phyloP scores from a whole-genome alignment of 2,797 vertebrate species.

The Rhyacichthys aspro region DNA sequence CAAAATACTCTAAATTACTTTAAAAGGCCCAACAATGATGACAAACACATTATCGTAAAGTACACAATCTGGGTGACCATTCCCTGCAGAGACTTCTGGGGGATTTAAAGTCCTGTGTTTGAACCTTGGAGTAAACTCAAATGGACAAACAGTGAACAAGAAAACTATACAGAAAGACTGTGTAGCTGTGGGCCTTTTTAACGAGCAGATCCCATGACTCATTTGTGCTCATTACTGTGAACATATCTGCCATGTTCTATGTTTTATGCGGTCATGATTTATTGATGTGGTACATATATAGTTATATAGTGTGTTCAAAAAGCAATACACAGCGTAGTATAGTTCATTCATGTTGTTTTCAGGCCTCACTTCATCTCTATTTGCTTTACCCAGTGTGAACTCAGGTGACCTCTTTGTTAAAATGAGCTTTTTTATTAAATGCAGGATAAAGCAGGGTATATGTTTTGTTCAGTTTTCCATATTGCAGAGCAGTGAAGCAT shows the following conservation, averaged over 20 bases:
- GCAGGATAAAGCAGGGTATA: neutral
- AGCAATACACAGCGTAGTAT: neutral
- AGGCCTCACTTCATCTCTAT: neutral
- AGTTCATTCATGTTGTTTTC: slow-evolving; percentile 16
- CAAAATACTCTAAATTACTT: too few species aligned
- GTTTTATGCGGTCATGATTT: slow-evolving; percentile 35
- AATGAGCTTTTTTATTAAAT: neutral
- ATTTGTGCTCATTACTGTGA: slow-evolving; percentile 22
- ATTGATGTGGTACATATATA: too few species aligned
- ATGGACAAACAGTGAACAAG: too few species aligned
- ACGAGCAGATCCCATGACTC: neutral
- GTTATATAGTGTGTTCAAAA: neutral
- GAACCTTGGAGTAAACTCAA: too few species aligned
- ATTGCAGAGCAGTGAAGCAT: too few species aligned
- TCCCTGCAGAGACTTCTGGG: too few species aligned
- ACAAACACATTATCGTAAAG: too few species aligned
- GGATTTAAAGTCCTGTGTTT: too few species aligned
- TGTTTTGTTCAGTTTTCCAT: too few species aligned
- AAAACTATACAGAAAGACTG: neutral
- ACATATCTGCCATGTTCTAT: slow-evolving; percentile 19
- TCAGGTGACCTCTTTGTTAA: neutral
- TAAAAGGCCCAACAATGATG: too few species aligned
- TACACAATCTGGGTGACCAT: too few species aligned
- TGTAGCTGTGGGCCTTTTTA: too few species aligned
- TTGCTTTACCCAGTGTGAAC: slow-evolving; percentile 2